phyloP scores from a whole-genome alignment of 2,888 invertebrate species.

The Nemurella pictetii region DNA sequence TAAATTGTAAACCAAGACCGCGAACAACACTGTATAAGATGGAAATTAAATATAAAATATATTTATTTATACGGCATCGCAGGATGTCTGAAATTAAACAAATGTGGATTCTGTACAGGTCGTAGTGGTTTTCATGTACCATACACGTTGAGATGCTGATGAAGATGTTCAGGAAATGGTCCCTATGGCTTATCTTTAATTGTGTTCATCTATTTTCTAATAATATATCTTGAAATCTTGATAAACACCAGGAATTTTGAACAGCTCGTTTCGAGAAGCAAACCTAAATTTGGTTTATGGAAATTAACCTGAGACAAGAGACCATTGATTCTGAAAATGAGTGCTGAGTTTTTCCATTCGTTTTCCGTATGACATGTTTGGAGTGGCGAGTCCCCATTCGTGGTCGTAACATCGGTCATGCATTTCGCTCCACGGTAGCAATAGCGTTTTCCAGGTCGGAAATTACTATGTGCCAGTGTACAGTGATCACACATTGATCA shows the following conservation, averaged over 20 bases:
- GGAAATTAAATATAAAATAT: conserved; percentile 7
- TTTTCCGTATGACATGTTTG: neutral
- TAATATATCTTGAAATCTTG: too few relatives aligned
- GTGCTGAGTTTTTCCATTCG: neutral
- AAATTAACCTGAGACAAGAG: too few relatives aligned
- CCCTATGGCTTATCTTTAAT: neutral
- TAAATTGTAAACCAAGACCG: neutral
- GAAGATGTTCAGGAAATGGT: neutral
- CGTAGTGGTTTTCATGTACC: neutral
- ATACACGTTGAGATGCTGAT: neutral
- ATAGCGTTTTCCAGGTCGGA: neutral
- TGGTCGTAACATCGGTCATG: neutral
- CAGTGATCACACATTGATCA: neutral
- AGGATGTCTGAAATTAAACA: conserved; percentile 13
- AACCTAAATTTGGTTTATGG: too few relatives aligned
- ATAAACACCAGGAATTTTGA: too few relatives aligned
- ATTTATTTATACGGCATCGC: neutral
- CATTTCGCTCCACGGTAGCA: neutral
- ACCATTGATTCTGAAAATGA: too few relatives aligned
- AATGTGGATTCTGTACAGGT: neutral
- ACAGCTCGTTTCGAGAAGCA: too few relatives aligned
- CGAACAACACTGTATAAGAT: conserved; percentile 8
- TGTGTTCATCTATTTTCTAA: too few relatives aligned
- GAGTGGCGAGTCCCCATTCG: neutral
- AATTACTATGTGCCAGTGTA: neutral